Percentiles rank a stretch among this genome's conserved stretches.
These are phyloP conservation scores for Criorhina ranunculi DNA, from an alignment of 2,888 invertebrate genomes.

Conservation along the genomic window DNA sequence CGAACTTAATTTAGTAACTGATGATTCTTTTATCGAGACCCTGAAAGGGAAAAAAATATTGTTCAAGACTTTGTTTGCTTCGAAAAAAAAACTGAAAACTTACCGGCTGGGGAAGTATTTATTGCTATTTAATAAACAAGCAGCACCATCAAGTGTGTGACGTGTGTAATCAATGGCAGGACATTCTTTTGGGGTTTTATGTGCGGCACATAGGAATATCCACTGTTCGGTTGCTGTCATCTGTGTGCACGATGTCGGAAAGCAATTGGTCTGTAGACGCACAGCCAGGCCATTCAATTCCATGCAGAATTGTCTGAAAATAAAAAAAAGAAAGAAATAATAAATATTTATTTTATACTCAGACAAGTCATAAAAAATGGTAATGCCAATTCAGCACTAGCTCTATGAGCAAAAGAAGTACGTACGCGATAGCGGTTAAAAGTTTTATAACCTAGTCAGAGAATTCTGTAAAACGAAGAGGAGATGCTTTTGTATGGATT, in stretches of 20 bases:
- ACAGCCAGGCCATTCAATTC: constrained; percentile 99
- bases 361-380: too few species aligned
- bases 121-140: constrained; percentile 98
- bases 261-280: constrained; percentile 97
- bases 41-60: constrained; percentile 85
- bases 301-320: constrained; percentile 97
- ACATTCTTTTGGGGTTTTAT: constrained; percentile 99
- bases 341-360: neutral
- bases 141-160: constrained; percentile 99
- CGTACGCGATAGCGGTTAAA: too few species aligned
- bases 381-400: too few species aligned
- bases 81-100: constrained; percentile 57
- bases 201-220: constrained; percentile 99
- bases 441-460: too few species aligned
- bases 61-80: neutral
- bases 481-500: too few species aligned
- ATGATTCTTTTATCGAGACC: constrained; percentile 99
- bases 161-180: constrained; percentile 99
- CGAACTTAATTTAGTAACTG: constrained; percentile 98
- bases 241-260: constrained; percentile 98
- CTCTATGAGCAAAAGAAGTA: too few species aligned
- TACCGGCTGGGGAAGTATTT: constrained; percentile 99
- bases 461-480: too few species aligned
- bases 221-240: constrained; percentile 99
- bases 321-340: neutral